Percentiles rank a stretch among this genome's conserved stretches.
phyloP scores from a whole-genome alignment of 2,113 vertebrate species.

The Sapajus apella region DNA sequence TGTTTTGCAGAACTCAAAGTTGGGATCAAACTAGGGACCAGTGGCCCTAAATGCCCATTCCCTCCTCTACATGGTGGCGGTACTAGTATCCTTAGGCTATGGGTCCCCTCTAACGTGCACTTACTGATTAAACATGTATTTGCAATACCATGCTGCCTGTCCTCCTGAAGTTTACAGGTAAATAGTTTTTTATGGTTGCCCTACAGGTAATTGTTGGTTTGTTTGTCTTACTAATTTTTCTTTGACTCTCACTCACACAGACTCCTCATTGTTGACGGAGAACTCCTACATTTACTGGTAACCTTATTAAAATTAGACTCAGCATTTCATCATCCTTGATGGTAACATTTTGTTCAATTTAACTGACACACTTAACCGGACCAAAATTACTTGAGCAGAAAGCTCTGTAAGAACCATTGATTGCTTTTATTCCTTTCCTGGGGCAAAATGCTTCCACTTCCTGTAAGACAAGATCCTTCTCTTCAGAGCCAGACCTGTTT shows the following conservation, averaged over 20 bases:
- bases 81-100: neutral
- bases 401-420: conserved; percentile 36
- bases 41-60: neutral
- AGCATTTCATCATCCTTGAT: conserved; percentile 35
- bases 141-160: neutral
- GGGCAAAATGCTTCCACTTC: conserved; percentile 27
- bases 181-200: neutral
- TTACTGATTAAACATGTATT: neutral
- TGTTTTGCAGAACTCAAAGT: neutral
- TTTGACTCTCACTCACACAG: neutral
- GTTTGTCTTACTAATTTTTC: conserved; percentile 15
- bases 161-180: neutral
- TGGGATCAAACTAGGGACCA: neutral
- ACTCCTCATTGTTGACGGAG: neutral
- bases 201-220: neutral
- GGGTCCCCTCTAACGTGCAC: neutral
- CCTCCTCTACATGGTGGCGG: neutral
- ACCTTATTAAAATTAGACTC: conserved; percentile 54
- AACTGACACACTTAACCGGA: conserved; percentile 19
- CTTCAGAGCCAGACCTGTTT: conserved; percentile 10
- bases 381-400: conserved; percentile 52
- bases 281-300: conserved; percentile 49
- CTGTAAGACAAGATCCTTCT: conserved; percentile 1
- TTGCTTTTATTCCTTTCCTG: conserved; percentile 52
- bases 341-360: conserved; percentile 44